Conservation (phyloP, 2,113 vertebrate species). For the Atractosteus spatula region DNA sequence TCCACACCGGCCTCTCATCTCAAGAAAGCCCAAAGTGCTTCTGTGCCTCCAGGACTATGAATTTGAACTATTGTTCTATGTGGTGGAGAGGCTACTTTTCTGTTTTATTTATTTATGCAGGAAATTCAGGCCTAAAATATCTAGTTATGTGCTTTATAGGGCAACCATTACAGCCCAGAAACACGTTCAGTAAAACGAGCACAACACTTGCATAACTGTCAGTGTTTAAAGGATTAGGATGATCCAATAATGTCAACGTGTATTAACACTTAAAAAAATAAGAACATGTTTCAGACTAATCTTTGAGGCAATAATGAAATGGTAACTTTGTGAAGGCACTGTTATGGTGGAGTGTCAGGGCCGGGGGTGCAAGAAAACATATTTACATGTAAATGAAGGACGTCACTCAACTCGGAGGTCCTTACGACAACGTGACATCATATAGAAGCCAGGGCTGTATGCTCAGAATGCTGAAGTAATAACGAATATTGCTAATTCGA, state of each 20-base stretch:
- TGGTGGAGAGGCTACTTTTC: neutral
- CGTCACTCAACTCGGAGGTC: conserved; percentile 67
- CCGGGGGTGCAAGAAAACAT: conserved; percentile 44
- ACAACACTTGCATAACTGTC: no score
- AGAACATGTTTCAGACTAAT: no score
- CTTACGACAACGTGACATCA: conserved; percentile 45
- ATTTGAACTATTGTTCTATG: conserved; percentile 13
- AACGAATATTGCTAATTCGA: neutral
- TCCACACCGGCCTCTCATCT: conserved; percentile 42
- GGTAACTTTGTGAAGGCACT: neutral
- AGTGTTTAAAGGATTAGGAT: no score
- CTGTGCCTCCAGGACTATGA: conserved; percentile 9
- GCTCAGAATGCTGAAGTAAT: conserved; percentile 23
- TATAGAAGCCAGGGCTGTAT: conserved; percentile 9
- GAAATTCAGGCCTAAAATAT: no score
- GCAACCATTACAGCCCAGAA: no score
- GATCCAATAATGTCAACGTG: no score
- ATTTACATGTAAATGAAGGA: conserved; percentile 59
- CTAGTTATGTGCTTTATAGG: no score
- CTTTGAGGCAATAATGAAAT: no score
- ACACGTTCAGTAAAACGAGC: no score
- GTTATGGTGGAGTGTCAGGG: neutral
- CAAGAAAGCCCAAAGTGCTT: conserved; percentile 9
- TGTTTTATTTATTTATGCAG: neutral
- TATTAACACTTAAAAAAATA: no score